Evolutionary conservation across 2,888 invertebrate species (phyloP), one percentile per base, ranked within the genome.

Genomic region (Charanyca ferruginea): DNA sequence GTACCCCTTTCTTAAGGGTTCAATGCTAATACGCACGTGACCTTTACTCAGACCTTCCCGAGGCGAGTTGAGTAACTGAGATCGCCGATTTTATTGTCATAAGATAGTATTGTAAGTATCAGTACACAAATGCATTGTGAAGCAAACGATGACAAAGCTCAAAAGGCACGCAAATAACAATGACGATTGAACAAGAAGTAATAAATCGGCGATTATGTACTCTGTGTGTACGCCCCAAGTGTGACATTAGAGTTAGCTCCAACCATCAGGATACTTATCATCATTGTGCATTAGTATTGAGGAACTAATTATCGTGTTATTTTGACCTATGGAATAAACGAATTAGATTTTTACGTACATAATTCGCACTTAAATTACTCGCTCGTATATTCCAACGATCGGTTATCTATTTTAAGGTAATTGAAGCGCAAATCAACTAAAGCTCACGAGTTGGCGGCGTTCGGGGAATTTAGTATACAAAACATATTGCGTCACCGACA

Each of bases 41-140:
- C 96, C 96, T 96, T 96, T 90, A 94, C 97, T 97, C 97, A 97
- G 97, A 97, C 97, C 97, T 97, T 97, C 97, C 97, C 97, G 97
- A 94, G 97, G 96, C 96, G 89, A 81, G 69, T 42, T 42, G 90
- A 94, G 92, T 89, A 94, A 94, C 88, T 66, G 38, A 81, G 73
- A 87, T 82, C 68, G 81, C 71, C 58, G 42, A 77, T 69, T 72
- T 60, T 45, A 57, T 62, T 22, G 42, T 42, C 23, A 55, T 38
- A 54, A 58, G 23, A 57, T 57, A 52, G 22, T 59, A 51, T 53
- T 42, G n/a, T 52, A 42, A 71, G 49, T 71, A 25, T 25, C 35
- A 47, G 25, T 48, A 28, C 48, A 66, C 70, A 7, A 70, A 25
- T 60, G 48, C 25, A 48, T 49, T 32, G 20, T 70, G 59, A 51